These are phyloP conservation scores for Drosophila insularis DNA, from an alignment of 1,140 invertebrate genomes.

Conservation along the genomic window DNA sequence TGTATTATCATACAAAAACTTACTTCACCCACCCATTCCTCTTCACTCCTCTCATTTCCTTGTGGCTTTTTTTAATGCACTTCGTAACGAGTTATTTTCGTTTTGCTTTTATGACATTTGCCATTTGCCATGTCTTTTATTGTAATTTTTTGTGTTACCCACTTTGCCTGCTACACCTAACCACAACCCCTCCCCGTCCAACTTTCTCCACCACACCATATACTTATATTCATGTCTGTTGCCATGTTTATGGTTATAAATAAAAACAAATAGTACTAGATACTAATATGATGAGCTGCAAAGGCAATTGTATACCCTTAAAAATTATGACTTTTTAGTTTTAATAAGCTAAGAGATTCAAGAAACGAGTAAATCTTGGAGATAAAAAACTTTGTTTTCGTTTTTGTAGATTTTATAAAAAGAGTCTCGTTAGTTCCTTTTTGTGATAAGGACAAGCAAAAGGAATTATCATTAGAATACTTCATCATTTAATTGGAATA, in stretches of 20 bases:
- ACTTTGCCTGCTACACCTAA: neutral
- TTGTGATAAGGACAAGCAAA: too few species aligned
- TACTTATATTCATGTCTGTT: neutral
- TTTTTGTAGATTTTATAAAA: too few species aligned
- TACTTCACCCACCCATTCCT: too few species aligned
- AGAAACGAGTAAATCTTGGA: too few species aligned
- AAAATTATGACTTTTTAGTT: too few species aligned
- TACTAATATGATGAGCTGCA: neutral
- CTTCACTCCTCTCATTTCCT: neutral
- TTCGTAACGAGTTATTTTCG: slow-evolving; percentile 45
- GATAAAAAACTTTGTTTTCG: too few species aligned
- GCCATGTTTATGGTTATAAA: slow-evolving; percentile 8
- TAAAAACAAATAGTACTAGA: neutral
- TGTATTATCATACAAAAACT: slow-evolving; percentile 64
- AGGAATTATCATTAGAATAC: too few species aligned
- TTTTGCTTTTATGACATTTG: slow-evolving; percentile 43
- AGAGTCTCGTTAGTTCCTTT: too few species aligned
- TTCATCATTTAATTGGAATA: too few species aligned
- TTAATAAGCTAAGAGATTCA: too few species aligned
- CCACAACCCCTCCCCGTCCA: neutral
- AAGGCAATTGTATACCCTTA: neutral
- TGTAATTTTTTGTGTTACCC: slow-evolving; percentile 6
- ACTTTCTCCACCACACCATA: neutral
- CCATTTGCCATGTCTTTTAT: slow-evolving; percentile 10
- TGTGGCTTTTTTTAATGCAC: slow-evolving; percentile 44